Percentiles rank a stretch among this genome's conserved stretches.
phyloP scores from a whole-genome alignment of 1,140 invertebrate species.

The Mycetomoellerius zeteki region DNA sequence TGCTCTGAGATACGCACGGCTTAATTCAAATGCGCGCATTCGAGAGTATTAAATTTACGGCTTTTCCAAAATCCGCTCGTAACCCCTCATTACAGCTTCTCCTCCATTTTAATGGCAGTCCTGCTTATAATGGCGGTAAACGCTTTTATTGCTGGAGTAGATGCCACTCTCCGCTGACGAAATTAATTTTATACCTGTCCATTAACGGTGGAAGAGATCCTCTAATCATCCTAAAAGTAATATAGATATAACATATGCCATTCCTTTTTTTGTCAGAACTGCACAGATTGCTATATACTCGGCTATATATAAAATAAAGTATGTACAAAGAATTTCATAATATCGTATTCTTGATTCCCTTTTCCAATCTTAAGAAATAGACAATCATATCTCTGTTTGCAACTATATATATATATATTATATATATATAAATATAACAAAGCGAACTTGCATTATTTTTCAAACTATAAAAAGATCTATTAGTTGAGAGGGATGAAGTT shows the following conservation, averaged over 20 bases:
- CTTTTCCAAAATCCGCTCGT: slow-evolving; percentile 66
- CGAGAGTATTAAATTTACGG: slow-evolving; percentile 64
- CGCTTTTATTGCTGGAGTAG: slow-evolving; percentile 67
- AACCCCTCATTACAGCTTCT: slow-evolving; percentile 58
- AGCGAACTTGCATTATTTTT: background rate
- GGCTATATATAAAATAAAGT: background rate
- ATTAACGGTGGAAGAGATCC: background rate
- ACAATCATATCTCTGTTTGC: background rate
- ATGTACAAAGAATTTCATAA: background rate
- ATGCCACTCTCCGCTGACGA: slow-evolving; percentile 12
- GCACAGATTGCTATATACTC: background rate
- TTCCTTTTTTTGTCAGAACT: background rate
- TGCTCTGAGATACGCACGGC: slow-evolving; percentile 22
- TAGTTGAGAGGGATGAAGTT: background rate
- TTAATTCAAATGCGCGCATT: slow-evolving; percentile 64
- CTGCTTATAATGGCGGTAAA: slow-evolving; percentile 61
- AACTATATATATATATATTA: too few relatives aligned
- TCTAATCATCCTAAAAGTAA: background rate
- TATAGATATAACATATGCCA: background rate
- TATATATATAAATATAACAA: too few relatives aligned
- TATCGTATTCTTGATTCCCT: background rate
- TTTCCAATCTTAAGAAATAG: background rate
- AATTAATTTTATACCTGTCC: slow-evolving; percentile 61
- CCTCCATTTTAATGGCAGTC: slow-evolving; percentile 54
- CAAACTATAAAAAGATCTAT: background rate